Base-by-base conservation (phyloP, 2,797 vertebrate genomes). In the Muscicapa comitata region DNA sequence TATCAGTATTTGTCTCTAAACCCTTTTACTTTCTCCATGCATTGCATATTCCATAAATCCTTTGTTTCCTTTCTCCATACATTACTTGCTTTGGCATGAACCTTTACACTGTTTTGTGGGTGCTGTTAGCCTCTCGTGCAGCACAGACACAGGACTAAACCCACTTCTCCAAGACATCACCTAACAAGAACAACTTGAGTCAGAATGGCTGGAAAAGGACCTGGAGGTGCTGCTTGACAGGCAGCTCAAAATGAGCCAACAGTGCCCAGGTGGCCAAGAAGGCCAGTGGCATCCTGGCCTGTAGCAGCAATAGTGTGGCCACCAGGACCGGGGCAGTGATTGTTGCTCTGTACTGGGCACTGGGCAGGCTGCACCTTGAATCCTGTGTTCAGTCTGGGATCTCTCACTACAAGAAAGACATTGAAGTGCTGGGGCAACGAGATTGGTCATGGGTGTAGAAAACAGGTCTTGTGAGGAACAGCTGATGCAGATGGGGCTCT, bases 51-150 rank as follows among this genome's bases (percentile, higher is more conserved):
- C 45, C 40, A 67, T 54, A 54, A 26, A 35, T 50, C 21, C 6
- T 38, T 77, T 17, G 50, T 71, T 63, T 79, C n/a, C 23, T 48
- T 72, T 78, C 54, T 53, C n/a, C 19, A 48, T 53, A 21, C 4
- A 4, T 63, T 45, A 42, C 35, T 68, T 86, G 25, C 40, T 81
- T 59, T 15, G 23, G 5, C n/a, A 57, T 45, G 45, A 61, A 55
- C 40, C 35, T 18, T n/a, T 61, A 23, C 19, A 29, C 20, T 31
- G 21, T 19, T 40, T 72, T 42, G 38, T 18, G 33, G 58, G 16
- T 71, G 20, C 57, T 31, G 26, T 40, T 67, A 37, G 57, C n/a
- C 13, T 72, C 68, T 59, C 0, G 0, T 37, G 40, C 4, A 10
- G 33, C 47, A 40, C 16, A 10, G 21, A 29, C n/a, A 55, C 37